Conservation (phyloP, 1,140 invertebrate species). For the Paralvinella palmiformis region DNA sequence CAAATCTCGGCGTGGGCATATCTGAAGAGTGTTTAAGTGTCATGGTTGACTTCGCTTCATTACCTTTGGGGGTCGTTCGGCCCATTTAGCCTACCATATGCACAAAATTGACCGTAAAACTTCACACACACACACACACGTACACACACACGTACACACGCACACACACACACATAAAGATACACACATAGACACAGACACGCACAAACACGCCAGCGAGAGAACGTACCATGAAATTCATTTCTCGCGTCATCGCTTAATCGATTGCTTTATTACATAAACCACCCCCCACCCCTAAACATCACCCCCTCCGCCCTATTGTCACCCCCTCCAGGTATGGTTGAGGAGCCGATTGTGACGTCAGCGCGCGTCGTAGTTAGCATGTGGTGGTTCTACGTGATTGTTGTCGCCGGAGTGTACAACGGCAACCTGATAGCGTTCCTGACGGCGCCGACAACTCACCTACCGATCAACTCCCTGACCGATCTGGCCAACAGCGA, state of each 20-base stretch:
- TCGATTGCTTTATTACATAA: too few relatives aligned
- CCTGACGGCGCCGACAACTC: slow-evolving; percentile 81
- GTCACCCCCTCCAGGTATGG: slow-evolving; percentile 67
- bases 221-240: not conserved
- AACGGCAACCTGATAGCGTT: slow-evolving; percentile 87
- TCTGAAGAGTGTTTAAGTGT: too few relatives aligned
- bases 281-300: too few relatives aligned
- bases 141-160: not conserved
- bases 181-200: not conserved
- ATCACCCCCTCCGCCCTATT: too few relatives aligned
- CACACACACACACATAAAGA: slow-evolving; percentile 4
- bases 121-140: not conserved
- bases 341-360: slow-evolving; percentile 73
- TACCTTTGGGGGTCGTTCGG: too few relatives aligned
- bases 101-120: too few relatives aligned
- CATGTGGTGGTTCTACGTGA: slow-evolving; percentile 85
- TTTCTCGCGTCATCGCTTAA: too few relatives aligned
- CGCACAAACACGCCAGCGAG: not conserved
- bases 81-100: too few relatives aligned
- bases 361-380: slow-evolving; percentile 82
- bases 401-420: slow-evolving; percentile 83
- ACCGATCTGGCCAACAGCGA: not conserved
- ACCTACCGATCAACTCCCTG: slow-evolving; percentile 64
- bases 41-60: too few relatives aligned
- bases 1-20: too few relatives aligned